Conservation (phyloP, 30 jellyfish, hydroid and myxozoan genomes). For the Mastigias papua region DNA sequence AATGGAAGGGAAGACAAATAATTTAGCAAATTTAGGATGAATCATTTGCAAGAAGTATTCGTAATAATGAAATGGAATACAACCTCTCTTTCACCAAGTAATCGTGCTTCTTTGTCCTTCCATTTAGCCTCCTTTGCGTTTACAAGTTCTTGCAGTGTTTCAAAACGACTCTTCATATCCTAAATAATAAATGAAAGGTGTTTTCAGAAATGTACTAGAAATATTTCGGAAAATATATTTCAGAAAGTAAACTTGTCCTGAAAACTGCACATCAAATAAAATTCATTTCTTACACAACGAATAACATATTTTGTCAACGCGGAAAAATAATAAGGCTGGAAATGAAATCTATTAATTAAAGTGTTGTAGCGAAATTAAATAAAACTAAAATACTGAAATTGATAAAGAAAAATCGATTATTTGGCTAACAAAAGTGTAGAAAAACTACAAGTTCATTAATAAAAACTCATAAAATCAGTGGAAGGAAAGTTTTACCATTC, state of each 20-base stretch:
- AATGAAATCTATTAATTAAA: too few species aligned
- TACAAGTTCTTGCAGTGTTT: slow-evolving; percentile 64
- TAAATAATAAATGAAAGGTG: neutral
- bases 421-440: too few species aligned
- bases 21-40: neutral
- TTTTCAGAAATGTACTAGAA: neutral
- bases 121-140: slow-evolving; percentile 67
- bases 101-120: slow-evolving; percentile 76
- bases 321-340: too few species aligned
- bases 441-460: too few species aligned
- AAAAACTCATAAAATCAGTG: too few species aligned
- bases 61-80: neutral
- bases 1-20: neutral
- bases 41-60: too few species aligned
- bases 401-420: too few species aligned
- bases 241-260: neutral
- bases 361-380: too few species aligned
- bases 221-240: neutral
- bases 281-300: too few species aligned
- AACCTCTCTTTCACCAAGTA: slow-evolving; percentile 76
- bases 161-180: slow-evolving; percentile 71
- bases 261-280: too few species aligned
- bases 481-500: slow-evolving; percentile 70
- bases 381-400: too few species aligned
- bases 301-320: too few species aligned